Evolutionary conservation across 2,113 vertebrate species (phyloP), one percentile per base, ranked within the genome.

Genomic region (Pogonocichla stellata): DNA sequence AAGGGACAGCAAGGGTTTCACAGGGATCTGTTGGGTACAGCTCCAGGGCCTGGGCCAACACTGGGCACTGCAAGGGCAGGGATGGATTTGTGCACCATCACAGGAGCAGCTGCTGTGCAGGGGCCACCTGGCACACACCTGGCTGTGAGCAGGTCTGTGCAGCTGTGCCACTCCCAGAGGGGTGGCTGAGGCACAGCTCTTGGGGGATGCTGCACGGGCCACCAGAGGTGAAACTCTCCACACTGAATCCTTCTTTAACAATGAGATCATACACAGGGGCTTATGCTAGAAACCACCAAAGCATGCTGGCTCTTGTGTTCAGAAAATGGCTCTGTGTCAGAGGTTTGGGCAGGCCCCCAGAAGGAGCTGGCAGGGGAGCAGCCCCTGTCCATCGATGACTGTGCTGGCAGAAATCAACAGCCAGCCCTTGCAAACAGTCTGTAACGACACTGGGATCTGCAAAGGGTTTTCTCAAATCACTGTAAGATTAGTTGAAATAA

Each of bases 201-300:
- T 2, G 3, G 43, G 62, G 34, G 28, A 11, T 61, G 54, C n/a
- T 19, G 2, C 20, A 0, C 0, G 6, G 12, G 64, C 70, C 14
- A 5, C 29, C 4, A 13, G 40, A 33, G 45, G 28, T 14, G 56
- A 25, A 20, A 16, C 51, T n/a, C 56, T 45, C 50, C 36, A 40
- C 29, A 1, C 24, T 0, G 38, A 19, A 22, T 54, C 20, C 48
- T 19, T 64, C 50, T 85, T 19, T 45, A 25, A 20, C 31, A 42
- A 45, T 8, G 22, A 65, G 54, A 36, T 20, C 23, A 12, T 5
- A 10, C 11, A 7, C 23, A 10, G 43, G 12, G 51, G 24, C 17
- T 77, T 8, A 6, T 51, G 50, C 40, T 43, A 57, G 36, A 62
- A 54, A 40, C 40, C 53, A 56, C 2, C 23, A n/a, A 43, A 53